Evolutionary conservation across 2,113 vertebrate genomes (phyloP).

Genomic region (Ageneiosus marmoratus): DNA sequence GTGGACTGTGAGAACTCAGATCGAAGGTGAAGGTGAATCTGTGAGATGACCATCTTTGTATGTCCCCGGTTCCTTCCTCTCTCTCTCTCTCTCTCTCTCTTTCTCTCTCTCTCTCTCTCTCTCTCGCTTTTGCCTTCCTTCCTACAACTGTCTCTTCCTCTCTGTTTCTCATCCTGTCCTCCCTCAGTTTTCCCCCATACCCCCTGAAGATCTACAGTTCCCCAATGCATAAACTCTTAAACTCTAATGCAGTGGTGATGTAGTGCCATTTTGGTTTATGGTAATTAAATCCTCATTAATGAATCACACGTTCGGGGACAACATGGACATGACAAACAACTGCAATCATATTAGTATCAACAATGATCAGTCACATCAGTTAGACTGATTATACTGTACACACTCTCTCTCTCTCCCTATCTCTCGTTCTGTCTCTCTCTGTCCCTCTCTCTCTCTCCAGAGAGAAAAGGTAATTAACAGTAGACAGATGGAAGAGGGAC

Average conservation of each 20-base stretch:
- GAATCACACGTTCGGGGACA: neutral
- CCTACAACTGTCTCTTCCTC: neutral
- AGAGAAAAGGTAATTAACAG: constrained; percentile 65
- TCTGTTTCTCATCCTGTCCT: neutral
- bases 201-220: constrained; percentile 19
- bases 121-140: neutral
- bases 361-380: constrained; percentile 39
- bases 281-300: constrained; percentile 48
- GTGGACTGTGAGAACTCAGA: constrained; percentile 1
- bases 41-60: constrained; percentile 5
- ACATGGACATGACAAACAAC: neutral
- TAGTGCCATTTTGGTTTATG: neutral
- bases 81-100: neutral
- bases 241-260: neutral
- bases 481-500: constrained; percentile 63
- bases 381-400: constrained; percentile 11
- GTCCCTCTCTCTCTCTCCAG: constrained; percentile 34
- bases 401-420: neutral
- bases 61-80: neutral
- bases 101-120: neutral
- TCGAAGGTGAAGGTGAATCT: constrained; percentile 17
- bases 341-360: constrained; percentile 36
- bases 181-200: neutral
- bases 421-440: constrained; percentile 11
- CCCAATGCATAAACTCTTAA: neutral